These are phyloP conservation scores for Megalops atlanticus DNA, from an alignment of 2,113 vertebrate genomes.

Conservation along the genomic window DNA sequence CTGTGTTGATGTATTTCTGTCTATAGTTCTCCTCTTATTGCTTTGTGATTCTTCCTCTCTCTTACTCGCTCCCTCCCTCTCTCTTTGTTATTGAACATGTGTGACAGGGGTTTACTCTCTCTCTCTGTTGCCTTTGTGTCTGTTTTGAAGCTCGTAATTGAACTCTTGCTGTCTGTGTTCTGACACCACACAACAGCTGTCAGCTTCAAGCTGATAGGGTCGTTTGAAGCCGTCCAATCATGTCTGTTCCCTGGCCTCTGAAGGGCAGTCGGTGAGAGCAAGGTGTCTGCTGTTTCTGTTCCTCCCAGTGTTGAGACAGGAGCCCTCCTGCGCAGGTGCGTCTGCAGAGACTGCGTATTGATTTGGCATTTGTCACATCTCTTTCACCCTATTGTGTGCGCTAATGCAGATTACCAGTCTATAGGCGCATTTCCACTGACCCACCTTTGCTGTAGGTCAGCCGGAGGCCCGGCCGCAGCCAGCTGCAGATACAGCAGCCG, in stretches of 20 bases:
- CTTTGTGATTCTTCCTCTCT: not conserved
- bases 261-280: constrained; percentile 9
- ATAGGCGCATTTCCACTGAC: constrained; percentile 13
- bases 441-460: too few species aligned
- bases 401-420: too few species aligned
- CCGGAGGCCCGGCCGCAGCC: not conserved
- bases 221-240: constrained; percentile 23
- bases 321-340: not conserved
- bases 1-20: not conserved
- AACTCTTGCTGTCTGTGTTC: not conserved
- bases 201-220: not conserved
- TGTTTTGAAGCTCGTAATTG: constrained; percentile 21
- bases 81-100: not conserved
- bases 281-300: constrained; percentile 6
- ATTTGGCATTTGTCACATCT: not conserved
- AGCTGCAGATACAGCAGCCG: too few species aligned
- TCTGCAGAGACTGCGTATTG: not conserved
- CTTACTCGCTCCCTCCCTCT: not conserved
- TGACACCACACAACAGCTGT: constrained; percentile 20
- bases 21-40: not conserved
- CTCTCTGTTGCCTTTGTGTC: not conserved
- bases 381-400: too few species aligned
- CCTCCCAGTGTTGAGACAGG: not conserved
- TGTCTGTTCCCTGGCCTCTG: not conserved
- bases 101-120: not conserved